Evolutionary conservation across 2,113 vertebrate genomes (phyloP), one percentile per base, ranked within the genome.

Genomic region (Crotalus horridus): DNA sequence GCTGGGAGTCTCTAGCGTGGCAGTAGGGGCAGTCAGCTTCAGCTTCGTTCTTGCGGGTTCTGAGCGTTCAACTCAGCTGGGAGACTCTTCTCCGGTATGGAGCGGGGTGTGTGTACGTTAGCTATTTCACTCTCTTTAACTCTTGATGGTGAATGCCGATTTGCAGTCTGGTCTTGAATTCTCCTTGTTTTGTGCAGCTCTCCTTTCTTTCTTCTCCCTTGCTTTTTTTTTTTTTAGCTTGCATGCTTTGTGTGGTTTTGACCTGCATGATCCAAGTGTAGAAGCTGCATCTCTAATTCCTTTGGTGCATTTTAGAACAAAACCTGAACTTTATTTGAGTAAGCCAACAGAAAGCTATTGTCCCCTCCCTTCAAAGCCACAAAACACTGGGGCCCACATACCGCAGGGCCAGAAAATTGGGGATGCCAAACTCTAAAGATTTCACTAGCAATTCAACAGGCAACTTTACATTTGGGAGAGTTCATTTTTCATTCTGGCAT

Each of bases 71-170:
- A 98, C 98, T 95, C 99, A 99, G 97, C 99, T 99, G 96, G 99
- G 99, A 97, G 99, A 99, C 97, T 99, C 99, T 96, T 99, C 99
- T 97, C 99, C 99, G 98, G 99, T 99, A 97, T 99, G 99, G 99
- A 99, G 99, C 98, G 99, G 99, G 98, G 98, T 99, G 98, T 99
- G 99, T 98, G 99, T 99, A 99, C 97, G 99, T 99, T 97, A 91
- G 97, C 96, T 97, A 98, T 98, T 98, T 98, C 97, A 97, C 98
- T 98, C 97, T 98, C 97, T 98, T 97, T 98, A 97, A 97, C 97
- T 97, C 96, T 97, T 97, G 96, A 93, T 59, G 95, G 94, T 95
- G 96, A 96, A 96, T 95, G 96, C 88, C 21, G 21, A 11, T 91
- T 58, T n/a, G 88, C 55, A 96, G 96, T 94, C 97, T 95, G 95